Evolutionary conservation across 1,140 invertebrate species (phyloP), one percentile per base, ranked within the genome.

Genomic region (Achroia grisella): DNA sequence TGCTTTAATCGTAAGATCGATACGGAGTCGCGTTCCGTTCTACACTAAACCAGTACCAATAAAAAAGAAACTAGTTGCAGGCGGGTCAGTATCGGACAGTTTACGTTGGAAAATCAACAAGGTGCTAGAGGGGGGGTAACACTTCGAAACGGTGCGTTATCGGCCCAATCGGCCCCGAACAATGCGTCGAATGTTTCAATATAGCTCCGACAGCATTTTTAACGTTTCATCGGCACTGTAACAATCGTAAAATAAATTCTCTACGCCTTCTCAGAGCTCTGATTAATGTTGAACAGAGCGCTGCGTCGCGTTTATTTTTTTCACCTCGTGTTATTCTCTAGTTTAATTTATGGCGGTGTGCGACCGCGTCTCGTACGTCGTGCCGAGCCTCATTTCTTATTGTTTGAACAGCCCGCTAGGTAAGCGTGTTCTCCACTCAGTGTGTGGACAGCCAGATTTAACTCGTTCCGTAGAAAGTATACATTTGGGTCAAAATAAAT

Each of bases 241-340:
- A 81, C 80, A 85, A 79, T 81, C 80, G 80, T 85, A 74, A 81
- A 82, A 85, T 81, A 84, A 82, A 82, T 84, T 79, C 76, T 71
- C 70, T 77, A 76, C 80, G 75, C 78, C 80, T 78, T 79, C 78
- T 75, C 72, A 72, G 55, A 71, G 67, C 61, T 69, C 73, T 85
- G 80, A 84, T 84, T 84, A 82, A 84, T 84, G 76, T 79, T 63
- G 67, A 73, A 78, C 76, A 82, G 64, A 65, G 62, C 48, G 58
- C 61, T 56, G 63, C 72, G 70, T 77, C 66, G 70, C 66, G 62
- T 80, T 71, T 66, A 49, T 70, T 78, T 73, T 77, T 77, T 77
- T 71, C 71, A 69, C 61, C 61, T 77, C 53, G 48, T 72, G 73
- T 79, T 81, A 70, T 78, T 76, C 59, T 62, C 65, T 71, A 71